phyloP scores from a whole-genome alignment of 2,888 invertebrate species.

The Caenorhabditis sulstoni region DNA sequence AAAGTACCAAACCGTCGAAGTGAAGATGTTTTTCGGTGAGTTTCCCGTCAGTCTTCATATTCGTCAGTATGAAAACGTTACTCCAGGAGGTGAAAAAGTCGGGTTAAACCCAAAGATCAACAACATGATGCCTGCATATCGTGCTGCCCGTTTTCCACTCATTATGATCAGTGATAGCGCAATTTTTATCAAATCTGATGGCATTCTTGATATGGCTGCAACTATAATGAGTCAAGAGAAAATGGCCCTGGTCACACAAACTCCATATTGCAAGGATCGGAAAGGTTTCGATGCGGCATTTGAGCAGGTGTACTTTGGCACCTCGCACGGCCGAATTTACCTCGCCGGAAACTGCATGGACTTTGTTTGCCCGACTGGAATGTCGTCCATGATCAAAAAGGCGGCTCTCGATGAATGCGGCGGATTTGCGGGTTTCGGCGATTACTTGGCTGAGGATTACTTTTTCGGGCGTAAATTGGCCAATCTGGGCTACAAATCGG shows the following conservation, averaged over 20 bases:
- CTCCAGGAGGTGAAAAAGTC: constrained; percentile 88
- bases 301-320: constrained; percentile 97
- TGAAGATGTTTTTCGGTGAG: constrained; percentile 85
- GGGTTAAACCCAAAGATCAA: constrained; percentile 99
- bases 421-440: constrained; percentile 91
- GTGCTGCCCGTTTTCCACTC: constrained; percentile 84
- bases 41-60: background rate
- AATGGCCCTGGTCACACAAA: constrained; percentile 91
- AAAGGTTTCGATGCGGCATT: constrained; percentile 94
- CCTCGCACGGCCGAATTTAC: constrained; percentile 95
- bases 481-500: constrained; percentile 88
- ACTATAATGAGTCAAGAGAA: constrained; percentile 52
- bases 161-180: constrained; percentile 74
- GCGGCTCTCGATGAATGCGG: constrained; percentile 90
- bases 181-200: constrained; percentile 90
- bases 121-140: constrained; percentile 97
- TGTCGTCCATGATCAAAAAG: constrained; percentile 93
- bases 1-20: constrained; percentile 90
- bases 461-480: constrained; percentile 93
- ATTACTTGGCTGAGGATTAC: constrained; percentile 97
- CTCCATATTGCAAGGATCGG: constrained; percentile 96
- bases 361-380: constrained; percentile 96
- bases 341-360: constrained; percentile 92
- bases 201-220: constrained; percentile 92
- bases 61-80: background rate